These are phyloP conservation scores for Gallinago undulata DNA, from an alignment of 2,113 vertebrate genomes.

Conservation along the genomic window DNA sequence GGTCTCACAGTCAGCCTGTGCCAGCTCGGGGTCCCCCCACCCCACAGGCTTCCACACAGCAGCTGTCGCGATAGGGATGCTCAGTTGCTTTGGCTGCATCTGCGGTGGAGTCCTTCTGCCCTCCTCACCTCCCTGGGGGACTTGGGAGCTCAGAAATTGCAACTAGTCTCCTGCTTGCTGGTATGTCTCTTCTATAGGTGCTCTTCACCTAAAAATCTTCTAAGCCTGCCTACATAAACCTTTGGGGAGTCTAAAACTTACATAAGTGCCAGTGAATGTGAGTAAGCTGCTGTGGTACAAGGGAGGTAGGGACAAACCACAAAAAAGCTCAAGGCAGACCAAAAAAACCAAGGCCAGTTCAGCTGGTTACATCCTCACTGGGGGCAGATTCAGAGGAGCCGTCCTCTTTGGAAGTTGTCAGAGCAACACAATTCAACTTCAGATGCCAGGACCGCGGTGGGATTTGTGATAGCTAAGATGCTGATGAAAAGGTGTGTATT, in stretches of 20 bases:
- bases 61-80: rapidly evolving
- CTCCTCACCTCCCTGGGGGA: neutral
- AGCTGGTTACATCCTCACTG: neutral
- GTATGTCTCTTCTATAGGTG: neutral
- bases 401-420: neutral
- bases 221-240: neutral
- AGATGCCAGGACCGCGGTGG: neutral
- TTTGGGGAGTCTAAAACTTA: neutral
- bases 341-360: neutral
- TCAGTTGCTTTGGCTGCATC: neutral
- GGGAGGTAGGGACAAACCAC: neutral
- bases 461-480: neutral
- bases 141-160: neutral
- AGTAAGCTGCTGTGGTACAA: neutral
- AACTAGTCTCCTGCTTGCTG: rapidly evolving
- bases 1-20: rapidly evolving
- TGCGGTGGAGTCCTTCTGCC: neutral
- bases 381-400: rapidly evolving
- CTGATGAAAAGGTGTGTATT: neutral
- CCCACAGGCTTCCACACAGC: rapidly evolving
- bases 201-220: neutral
- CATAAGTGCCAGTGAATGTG: neutral
- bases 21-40: too few relatives aligned
- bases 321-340: neutral
- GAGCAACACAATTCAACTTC: neutral